A percentile compares a stretch with the other conserved stretches of the same genome.
These are phyloP conservation scores for Notamacropus eugenii DNA, from an alignment of 2,797 vertebrate species.

Conservation along the genomic window DNA sequence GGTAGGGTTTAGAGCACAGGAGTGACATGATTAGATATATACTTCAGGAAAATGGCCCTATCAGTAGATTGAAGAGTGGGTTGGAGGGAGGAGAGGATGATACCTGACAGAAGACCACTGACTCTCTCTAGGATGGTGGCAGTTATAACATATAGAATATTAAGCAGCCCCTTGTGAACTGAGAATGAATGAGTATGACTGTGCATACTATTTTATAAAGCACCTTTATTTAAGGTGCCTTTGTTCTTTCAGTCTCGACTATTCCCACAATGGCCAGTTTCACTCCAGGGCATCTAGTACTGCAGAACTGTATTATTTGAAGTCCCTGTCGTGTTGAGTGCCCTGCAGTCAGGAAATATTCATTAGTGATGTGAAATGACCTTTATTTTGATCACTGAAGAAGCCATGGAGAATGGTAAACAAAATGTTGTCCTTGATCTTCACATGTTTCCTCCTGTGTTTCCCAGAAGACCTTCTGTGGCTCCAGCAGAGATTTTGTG, in stretches of 20 bases:
- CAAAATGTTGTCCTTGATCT: background rate
- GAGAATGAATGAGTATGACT: background rate
- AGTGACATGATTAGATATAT: background rate
- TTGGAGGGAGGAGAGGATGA: background rate
- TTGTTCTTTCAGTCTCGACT: background rate
- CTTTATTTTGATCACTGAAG: background rate
- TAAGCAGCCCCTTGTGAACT: background rate
- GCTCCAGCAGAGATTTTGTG: background rate
- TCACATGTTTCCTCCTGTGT: background rate
- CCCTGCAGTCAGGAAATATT: background rate
- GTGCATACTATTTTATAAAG: background rate
- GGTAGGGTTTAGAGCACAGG: background rate
- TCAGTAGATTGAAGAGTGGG: background rate
- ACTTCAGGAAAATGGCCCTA: background rate
- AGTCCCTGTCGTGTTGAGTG: background rate
- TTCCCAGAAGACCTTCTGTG: background rate
- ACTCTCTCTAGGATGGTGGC: background rate
- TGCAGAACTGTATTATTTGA: background rate
- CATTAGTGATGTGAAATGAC: background rate
- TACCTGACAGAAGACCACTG: background rate
- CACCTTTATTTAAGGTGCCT: background rate
- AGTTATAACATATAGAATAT: background rate
- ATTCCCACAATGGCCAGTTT: background rate
- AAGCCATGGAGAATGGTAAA: background rate
- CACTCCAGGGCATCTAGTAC: accelerated